Evolutionary conservation across 2,888 invertebrate species (phyloP), one percentile per base, ranked within the genome.

Genomic region (Troglohyphantes excavatus): DNA sequence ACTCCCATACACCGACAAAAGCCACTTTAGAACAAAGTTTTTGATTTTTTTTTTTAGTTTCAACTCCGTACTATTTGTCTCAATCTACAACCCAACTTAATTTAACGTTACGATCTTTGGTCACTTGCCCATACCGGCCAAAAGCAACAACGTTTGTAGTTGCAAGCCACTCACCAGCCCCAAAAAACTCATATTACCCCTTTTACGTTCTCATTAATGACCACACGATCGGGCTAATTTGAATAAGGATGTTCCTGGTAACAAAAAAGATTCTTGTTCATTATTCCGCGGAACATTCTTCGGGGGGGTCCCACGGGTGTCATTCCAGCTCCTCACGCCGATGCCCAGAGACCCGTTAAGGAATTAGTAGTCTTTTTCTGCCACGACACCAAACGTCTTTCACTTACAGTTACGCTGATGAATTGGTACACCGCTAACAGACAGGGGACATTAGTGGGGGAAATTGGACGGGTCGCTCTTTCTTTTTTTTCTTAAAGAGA

Each of bases 351-450:
- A 68, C 68, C 33, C 68, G 68, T 29, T 7, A 68, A 27, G 29
- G 29, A 68, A 68, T 68, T 68, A 29, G 29, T 27, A 68, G n/a
- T 68, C 68, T 27, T 68, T 68, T 68, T 27, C 68, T 29, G n/a
- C 68, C 33, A 33, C n/a, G 27, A n/a, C 29, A 65, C 13, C 9
- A 33, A 65, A 19, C 19, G 65, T 65, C 33, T 68, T 68, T 68
- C 11, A n/a, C 33, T 27, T 26, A 13, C 68, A n/a, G 29, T 19
- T 9, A 27, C 29, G 65, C 33, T 68, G 68, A 68, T 68, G 68
- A 33, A 68, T 68, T 68, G 68, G 17, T 9, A 46, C 3, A 3
- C 46, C 3, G 6, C 17, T 17, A 46, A 46, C 9, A 46, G 46
- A 46, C 46, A 46, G 46, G 13, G 9, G 9, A 17, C 13, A 46